Conservation (phyloP, 2,888 invertebrate species). For the Pyrochroa serraticornis region DNA sequence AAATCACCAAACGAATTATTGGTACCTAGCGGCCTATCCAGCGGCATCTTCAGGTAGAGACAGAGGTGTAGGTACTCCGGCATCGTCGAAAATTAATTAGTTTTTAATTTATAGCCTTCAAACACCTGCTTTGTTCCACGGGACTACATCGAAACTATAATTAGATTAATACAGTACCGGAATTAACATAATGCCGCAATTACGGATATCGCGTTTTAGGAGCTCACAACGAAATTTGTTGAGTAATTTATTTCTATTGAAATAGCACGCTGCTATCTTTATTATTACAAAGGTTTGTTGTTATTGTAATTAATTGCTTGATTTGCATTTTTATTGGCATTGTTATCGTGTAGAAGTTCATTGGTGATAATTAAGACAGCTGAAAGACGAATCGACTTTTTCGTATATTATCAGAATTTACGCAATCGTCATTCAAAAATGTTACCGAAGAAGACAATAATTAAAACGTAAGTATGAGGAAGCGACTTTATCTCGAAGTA, state of each 20-base stretch:
- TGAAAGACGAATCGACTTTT: background rate
- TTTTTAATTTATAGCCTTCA: constrained; percentile 44
- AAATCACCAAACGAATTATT: no score
- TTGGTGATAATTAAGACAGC: constrained; percentile 15
- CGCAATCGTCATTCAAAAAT: no score
- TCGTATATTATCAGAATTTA: no score
- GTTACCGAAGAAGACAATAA: no score
- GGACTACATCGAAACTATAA: constrained; percentile 17
- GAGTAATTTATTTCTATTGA: no score
- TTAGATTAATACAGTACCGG: constrained; percentile 19
- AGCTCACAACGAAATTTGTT: no score
- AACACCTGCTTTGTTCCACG: constrained; percentile 34
- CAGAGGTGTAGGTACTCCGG: no score
- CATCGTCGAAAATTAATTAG: constrained; percentile 38
- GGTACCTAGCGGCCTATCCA: no score
- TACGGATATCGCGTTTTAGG: constrained; percentile 6
- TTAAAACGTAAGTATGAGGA: no score
- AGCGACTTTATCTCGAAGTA: no score
- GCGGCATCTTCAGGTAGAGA: no score
- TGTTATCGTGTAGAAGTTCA: constrained; percentile 5
- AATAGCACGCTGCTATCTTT: no score
- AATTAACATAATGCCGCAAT: constrained; percentile 24
- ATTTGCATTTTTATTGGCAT: constrained; percentile 22
- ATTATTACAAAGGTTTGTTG: constrained; percentile 4
- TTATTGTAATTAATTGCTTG: constrained; percentile 17